Base-by-base conservation (phyloP, 2,113 vertebrate species). In the Rhinopithecus roxellana region DNA sequence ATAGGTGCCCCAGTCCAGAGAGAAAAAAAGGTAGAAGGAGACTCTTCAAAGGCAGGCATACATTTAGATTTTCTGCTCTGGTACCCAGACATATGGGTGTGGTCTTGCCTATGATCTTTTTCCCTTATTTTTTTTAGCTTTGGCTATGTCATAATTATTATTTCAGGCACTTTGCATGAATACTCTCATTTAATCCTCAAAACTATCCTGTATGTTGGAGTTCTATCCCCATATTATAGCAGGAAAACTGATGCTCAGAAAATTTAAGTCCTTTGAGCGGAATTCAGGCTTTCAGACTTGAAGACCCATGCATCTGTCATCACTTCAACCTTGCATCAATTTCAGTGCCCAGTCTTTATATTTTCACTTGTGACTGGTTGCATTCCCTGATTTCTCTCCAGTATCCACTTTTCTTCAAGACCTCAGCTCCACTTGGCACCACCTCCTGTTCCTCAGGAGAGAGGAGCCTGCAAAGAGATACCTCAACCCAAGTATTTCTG, bases 1-100 rank as follows among this genome's bases (percentile, higher is more conserved):
- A 0, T 0, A 13, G 20, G 20, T 9, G 14, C 2, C 25, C 13
- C 25, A 20, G 0, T 0, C 5, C 8, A 0, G 10, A 72, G 35
- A 70, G n/a, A 35, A 45, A 40, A 6, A 2, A 59, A 17, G 14
- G 14, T 5, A 1, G 5, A 43, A 6, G 22, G 4, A 82, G 14
- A 27, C 1, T 48, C 38, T 61, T 2, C 0, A 1, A 2, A 30
- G 2, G 4, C n/a, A n/a, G 40, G 3, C 6, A 3, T 12, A 2
- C 6, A 17, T 61, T 55, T 22, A 55, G 6, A 38, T 27, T 38
- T 5, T 38, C 45, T 45, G 12, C 74, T 64, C 77, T 30, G 5
- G 48, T 23, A 35, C 13, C 61, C 20, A 18, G 10, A 6, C 48
- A 5, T 10, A 13, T 30, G 40, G 32, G 16, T 22, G 0, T 4